These are phyloP conservation scores for Ramazzottius varieornatus DNA, from an alignment of 2,888 invertebrate species.

Conservation along the genomic window DNA sequence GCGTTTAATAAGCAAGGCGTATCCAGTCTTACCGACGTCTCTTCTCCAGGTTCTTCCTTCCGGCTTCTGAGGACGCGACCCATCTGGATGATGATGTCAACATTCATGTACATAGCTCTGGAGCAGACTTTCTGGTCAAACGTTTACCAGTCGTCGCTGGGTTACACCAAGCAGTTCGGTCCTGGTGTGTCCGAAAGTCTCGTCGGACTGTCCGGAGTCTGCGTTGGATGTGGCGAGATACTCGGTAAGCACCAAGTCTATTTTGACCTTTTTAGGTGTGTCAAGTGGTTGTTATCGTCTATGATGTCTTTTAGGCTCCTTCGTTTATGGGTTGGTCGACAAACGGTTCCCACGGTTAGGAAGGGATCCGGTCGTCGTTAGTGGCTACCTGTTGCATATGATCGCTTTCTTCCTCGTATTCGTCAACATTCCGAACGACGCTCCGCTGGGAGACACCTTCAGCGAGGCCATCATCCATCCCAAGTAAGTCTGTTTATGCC, in stretches of 20 bases:
- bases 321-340: background rate
- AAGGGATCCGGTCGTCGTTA: background rate
- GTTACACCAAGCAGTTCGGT: background rate
- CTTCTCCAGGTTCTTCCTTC: background rate
- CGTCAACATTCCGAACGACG: background rate
- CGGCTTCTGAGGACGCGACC: background rate
- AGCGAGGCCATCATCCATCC: background rate
- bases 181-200: background rate
- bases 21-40: too few relatives aligned
- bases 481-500: background rate
- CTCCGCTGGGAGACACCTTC: background rate
- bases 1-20: too few relatives aligned
- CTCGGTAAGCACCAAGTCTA: too few relatives aligned
- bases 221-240: background rate
- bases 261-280: too few relatives aligned
- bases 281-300: too few relatives aligned
- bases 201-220: background rate
- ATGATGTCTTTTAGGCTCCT: background rate
- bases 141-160: background rate
- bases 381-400: background rate
- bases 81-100: background rate
- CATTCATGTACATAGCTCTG: background rate
- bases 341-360: background rate
- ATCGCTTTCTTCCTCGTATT: background rate
- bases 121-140: constrained; percentile 4